Evolutionary conservation across 2,797 vertebrate species (phyloP).

Genomic region (Triplophysa yarkandensis): DNA sequence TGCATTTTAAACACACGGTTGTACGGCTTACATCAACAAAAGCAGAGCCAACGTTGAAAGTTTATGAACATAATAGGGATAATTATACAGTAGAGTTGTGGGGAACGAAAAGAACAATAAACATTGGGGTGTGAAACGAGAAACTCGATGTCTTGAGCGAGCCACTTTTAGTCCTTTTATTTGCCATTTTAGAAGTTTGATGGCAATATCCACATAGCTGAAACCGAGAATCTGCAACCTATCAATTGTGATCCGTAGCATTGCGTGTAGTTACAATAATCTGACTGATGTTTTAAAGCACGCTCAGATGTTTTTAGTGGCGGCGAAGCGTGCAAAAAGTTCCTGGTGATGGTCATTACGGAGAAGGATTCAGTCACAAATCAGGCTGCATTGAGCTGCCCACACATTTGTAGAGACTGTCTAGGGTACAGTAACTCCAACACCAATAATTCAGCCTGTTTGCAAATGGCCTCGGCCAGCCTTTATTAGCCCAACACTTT

Average conservation of each 20-base stretch:
- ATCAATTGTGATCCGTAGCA: background rate
- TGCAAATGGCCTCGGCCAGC: constrained; percentile 22
- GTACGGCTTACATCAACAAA: constrained; percentile 41
- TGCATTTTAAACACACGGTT: constrained; percentile 29
- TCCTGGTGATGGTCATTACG: constrained; percentile 22
- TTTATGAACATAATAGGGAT: constrained; percentile 35
- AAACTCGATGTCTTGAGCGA: constrained; percentile 14
- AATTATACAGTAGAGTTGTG: constrained; percentile 44
- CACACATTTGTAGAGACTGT: constrained; percentile 18
- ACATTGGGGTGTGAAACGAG: constrained; percentile 52
- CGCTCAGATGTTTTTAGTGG: constrained; percentile 9
- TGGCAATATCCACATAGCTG: background rate
- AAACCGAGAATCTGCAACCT: background rate
- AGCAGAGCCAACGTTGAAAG: constrained; percentile 12
- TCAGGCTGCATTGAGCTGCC: constrained; percentile 20
- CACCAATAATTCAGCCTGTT: constrained; percentile 25
- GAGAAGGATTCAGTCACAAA: constrained; percentile 33
- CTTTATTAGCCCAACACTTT: constrained; percentile 1
- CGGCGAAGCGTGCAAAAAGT: background rate
- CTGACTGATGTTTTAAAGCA: constrained; percentile 30
- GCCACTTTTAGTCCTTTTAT: constrained; percentile 7
- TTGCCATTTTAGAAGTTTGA: background rate
- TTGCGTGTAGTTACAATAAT: constrained; percentile 10
- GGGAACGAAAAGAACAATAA: constrained; percentile 45
- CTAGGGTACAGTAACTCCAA: constrained; percentile 43